Evolutionary conservation across 2,888 invertebrate species (phyloP), one percentile per base, ranked within the genome.

Genomic region (Abrostola triplasia): DNA sequence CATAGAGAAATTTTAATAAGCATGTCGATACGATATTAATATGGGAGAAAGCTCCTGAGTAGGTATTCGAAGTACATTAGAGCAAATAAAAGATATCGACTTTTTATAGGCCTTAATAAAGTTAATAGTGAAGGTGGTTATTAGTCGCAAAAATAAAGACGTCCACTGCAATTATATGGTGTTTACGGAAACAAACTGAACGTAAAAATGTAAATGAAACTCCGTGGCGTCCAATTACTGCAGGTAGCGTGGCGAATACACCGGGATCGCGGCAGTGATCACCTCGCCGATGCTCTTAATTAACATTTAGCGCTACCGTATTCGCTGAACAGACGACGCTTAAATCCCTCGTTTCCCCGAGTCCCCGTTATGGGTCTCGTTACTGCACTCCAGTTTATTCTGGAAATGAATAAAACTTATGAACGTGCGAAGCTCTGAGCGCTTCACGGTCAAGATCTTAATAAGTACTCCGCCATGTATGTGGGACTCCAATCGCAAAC

Each of bases 241-340:
- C 66, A 77, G 79, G 78, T 67, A 77, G 79, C 82, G 79, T 80
- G 81, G 80, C 67, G 82, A 76, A 74, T 75, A 75, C 41, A 56
- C 75, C 44, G 77, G 82, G 79, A 84, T 84, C 85, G 84, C 83
- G 83, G 82, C 82, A 80, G 81, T 83, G 92, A 92, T 92, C 91
- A 87, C 88, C 88, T 87, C 81, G 64, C 71, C 84, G 91, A 91
- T 91, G 90, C 82, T 89, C 88, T 92, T 92, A 93, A 93, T 93
- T 93, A 93, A 91, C 88, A 88, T 92, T 90, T 86, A 88, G 84
- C 85, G 90, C 91, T 91, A 89, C 90, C 86, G 90, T 90, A 89
- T 89, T 87, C 84, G 82, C 78, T 80, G 76, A 82, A 67, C 74
- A 73, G 67, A 73, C 83, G 79, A 81, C 83, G 79, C 80, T 87